Evolutionary conservation across 2,113 vertebrate genomes (phyloP), one percentile per base, ranked within the genome.

Genomic region (Malurus melanocephalus): DNA sequence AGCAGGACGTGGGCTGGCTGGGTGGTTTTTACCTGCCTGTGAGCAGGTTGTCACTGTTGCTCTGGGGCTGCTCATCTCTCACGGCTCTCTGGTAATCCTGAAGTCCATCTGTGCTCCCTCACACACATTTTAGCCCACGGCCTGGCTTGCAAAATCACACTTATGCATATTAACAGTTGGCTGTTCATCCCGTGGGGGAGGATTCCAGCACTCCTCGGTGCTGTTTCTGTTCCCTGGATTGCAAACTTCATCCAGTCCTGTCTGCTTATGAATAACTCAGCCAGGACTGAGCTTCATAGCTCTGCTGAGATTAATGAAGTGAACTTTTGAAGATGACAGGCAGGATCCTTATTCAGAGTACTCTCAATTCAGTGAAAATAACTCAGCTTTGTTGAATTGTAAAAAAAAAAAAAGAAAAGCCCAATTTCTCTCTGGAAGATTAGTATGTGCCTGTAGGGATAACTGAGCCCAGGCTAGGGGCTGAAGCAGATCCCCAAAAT

Each of bases 251-350:
- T 33, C 69, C 53, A 20, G 53, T 12, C 72, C 52, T 80, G 35
- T 16, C 60, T 74, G 45, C 61, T 55, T 13, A 4, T 27, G 64
- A 52, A 11, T 40, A 91, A 80, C 52, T 51, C 71, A 42, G 19
- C 28, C 55, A 82, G n/a, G n/a, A 66, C 19, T 21, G 72, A 73
- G 42, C 72, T 32, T 51, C 14, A 1, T 15, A 23, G 55, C 45
- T 71, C 67, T 56, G 60, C 15, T 75, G 82, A 83, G 74, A 93
- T 49, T 60, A 74, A 88, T 80, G 61, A 56, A 64, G 73, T 49
- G 82, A 95, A 90, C 87, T 89, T 91, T 62, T 19, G 38, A 78
- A 80, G 76, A 48, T 65, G 85, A 60, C 68, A 91, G 76, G 33
- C 24, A 35, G 49, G 55, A 40, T 52, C 53, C 65, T 89, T 64